These are phyloP conservation scores for Drosophila seclusa DNA, from an alignment of 2,888 invertebrate species.

Conservation along the genomic window DNA sequence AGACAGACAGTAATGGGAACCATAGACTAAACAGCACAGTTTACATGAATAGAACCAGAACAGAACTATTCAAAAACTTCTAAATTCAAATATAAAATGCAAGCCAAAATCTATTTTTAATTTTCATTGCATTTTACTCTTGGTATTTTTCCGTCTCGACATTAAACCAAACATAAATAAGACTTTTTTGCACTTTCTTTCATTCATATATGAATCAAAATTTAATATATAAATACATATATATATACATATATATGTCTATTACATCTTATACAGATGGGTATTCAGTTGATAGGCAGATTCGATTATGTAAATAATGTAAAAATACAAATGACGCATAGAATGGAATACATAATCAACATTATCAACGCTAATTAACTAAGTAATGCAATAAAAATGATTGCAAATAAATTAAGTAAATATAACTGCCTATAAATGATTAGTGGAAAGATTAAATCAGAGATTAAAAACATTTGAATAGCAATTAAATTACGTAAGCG, in stretches of 20 bases:
- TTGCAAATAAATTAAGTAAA: not conserved
- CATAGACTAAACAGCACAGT: not conserved
- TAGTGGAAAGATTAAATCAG: not conserved
- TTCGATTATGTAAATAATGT: not conserved
- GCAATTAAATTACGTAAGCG: not conserved
- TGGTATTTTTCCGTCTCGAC: not conserved
- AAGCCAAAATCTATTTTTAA: not conserved
- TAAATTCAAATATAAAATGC: not conserved
- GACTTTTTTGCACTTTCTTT: not conserved
- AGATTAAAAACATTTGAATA: not conserved
- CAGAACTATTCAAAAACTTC: not conserved
- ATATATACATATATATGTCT: not conserved
- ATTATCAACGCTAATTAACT: not conserved
- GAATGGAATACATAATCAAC: not conserved
- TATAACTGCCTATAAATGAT: not conserved
- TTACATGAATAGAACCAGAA: conserved; percentile 1
- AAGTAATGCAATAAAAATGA: not conserved
- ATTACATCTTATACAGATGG: not conserved
- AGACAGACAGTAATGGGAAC: not conserved
- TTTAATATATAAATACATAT: not conserved
- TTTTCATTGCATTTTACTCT: not conserved
- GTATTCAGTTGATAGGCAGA: not conserved
- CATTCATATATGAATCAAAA: not conserved
- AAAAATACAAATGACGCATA: not conserved
- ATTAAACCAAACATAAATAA: not conserved